Conservation (phyloP, 2,113 vertebrate genomes). For the Tor tambroides region DNA sequence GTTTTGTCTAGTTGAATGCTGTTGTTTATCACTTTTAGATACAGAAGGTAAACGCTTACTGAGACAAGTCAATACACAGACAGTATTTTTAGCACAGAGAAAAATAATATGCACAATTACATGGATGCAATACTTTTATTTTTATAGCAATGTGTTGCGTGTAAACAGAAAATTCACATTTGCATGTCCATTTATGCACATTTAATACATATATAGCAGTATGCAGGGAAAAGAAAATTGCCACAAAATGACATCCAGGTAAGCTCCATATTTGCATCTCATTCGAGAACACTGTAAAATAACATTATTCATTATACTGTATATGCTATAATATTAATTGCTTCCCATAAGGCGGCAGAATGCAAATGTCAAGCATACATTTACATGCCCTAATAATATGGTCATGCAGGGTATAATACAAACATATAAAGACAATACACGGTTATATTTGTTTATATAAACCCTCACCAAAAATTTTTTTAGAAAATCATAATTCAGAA, state of each 20-base stretch:
- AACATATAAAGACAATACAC: no score
- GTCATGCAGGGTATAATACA: background rate
- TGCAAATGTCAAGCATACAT: no score
- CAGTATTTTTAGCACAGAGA: background rate
- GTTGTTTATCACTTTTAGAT: no score
- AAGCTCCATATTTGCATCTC: background rate
- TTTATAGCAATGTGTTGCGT: background rate
- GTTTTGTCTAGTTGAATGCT: background rate
- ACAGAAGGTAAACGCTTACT: no score
- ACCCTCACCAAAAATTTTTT: no score
- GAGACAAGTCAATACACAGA: background rate
- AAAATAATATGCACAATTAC: background rate
- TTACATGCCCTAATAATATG: background rate
- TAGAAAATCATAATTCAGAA: no score
- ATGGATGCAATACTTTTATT: background rate
- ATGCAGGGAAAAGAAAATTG: background rate
- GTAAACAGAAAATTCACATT: background rate
- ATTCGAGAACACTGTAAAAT: background rate
- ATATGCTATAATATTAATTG: no score
- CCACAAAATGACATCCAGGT: background rate
- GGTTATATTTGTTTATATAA: no score
- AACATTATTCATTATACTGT: no score
- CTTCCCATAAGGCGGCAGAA: no score
- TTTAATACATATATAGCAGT: background rate
- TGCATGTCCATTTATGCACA: background rate